These are phyloP conservation scores for Caiman crocodilus DNA, from an alignment of 2,797 vertebrate genomes.

Conservation along the genomic window DNA sequence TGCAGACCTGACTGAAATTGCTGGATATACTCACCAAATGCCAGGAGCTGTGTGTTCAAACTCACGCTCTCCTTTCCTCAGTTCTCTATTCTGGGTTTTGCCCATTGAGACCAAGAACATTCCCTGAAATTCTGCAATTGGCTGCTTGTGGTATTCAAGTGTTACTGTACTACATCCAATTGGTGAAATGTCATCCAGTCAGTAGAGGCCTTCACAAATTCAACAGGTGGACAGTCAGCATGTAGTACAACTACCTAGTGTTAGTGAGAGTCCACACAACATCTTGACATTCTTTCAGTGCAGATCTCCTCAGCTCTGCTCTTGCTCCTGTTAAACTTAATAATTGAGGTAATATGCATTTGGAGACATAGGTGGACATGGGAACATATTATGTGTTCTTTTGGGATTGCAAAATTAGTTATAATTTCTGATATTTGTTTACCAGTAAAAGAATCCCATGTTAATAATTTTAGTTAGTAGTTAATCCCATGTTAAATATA, in stretches of 20 bases:
- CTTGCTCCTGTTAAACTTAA: constrained; percentile 46
- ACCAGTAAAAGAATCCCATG: neutral
- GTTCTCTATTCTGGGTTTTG: neutral
- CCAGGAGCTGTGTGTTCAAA: neutral
- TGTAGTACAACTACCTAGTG: neutral
- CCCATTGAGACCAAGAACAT: neutral
- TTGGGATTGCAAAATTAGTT: neutral
- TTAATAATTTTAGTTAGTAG: neutral
- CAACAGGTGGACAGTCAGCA: neutral
- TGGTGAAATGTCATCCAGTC: constrained; percentile 4
- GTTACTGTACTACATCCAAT: neutral
- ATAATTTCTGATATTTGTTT: neutral
- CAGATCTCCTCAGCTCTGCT: neutral
- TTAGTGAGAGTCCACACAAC: constrained; percentile 58
- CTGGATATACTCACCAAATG: constrained; percentile 30
- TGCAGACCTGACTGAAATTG: constrained; percentile 7
- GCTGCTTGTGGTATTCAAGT: neutral
- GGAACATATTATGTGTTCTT: neutral
- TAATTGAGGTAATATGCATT: constrained; percentile 33
- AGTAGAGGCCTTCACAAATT: neutral
- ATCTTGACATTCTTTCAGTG: constrained; percentile 21
- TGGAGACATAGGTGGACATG: constrained; percentile 33
- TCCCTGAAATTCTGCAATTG: neutral
- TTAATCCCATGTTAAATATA: neutral
- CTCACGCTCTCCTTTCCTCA: neutral